Base-by-base conservation (phyloP, 2,797 vertebrate species). In the Geotrypetes seraphini region DNA sequence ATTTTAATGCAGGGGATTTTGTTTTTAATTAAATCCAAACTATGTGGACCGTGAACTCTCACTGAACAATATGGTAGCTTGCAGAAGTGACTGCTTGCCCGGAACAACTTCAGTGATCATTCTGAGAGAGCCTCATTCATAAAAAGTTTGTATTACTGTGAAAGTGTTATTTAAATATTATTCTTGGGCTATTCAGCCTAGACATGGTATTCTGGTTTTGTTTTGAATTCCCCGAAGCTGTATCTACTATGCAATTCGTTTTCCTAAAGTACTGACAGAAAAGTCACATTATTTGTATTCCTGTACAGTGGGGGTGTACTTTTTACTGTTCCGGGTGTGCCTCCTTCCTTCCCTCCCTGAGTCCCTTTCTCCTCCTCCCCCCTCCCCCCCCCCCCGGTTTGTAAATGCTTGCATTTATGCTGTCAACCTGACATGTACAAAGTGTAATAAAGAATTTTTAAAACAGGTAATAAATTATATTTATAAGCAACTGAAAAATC, bases 401-500 rank as follows among this genome's bases (percentile, higher is more conserved):
- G 78, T 84, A 83, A 86, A 80, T 76, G 89, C 88, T 89, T 88
- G 87, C 83, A 82, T 90, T 83, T 89, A 86, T 80, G 87, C 86
- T 79, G 84, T 90, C 86, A 78, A 80, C 85, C 83, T 83, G 69
- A 81, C 66, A 72, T 97, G 92, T 85, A 76, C 57, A 85, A 84
- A 96, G 84, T 97, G 92, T 96, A 97, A 96, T 85, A 94, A 94
- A 91, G 78, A 89, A 91, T 96, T 98, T 97, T 95, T 95, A 94
- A n/a, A 96, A 91, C 85, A 80, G 85, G 85, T 92, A 97, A 98
- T 98, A 98, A 98, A 98, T 98, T 98, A 98, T 98, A 98, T 98
- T 98, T 97, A 96, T 97, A 98, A 94, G 89, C 91, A 96, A 92
- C 57, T 75, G 40, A 23, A 27, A n/a, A 37, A 16, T 14, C 2